Evolutionary conservation across 2,113 vertebrate genomes (phyloP).

Genomic region (Euleptes europaea): DNA sequence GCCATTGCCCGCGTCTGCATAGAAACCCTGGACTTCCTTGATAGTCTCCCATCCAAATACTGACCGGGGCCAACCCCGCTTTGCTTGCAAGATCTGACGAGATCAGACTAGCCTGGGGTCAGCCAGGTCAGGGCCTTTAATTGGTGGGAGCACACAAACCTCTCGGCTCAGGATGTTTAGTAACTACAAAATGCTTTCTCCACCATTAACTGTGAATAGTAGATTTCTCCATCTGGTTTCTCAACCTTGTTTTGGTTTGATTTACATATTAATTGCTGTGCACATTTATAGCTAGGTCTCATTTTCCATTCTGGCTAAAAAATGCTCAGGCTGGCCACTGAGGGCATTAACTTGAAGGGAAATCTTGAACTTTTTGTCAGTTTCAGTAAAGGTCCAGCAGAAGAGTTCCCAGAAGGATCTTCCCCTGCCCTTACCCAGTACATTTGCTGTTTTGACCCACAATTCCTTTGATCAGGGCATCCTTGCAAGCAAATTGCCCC

Average conservation of each 20-base stretch:
- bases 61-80: no score
- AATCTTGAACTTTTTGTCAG: not conserved
- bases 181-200: constrained; percentile 1
- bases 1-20: no score
- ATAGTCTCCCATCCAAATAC: no score
- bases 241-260: not conserved
- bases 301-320: not conserved
- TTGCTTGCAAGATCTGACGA: no score
- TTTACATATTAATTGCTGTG: not conserved
- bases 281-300: not conserved
- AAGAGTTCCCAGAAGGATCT: no score
- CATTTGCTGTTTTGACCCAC: no score
- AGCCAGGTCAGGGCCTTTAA: not conserved
- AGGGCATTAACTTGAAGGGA: not conserved
- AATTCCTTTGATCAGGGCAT: no score
- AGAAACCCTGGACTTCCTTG: no score
- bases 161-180: not conserved
- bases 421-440: no score
- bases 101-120: no score
- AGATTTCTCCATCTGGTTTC: not conserved
- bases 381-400: not conserved
- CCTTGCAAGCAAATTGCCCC: no score
- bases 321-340: not conserved
- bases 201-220: not conserved
- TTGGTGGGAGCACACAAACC: not conserved